Evolutionary conservation across 2,113 vertebrate genomes (phyloP), one percentile per base, ranked within the genome.

Genomic region (Microtus pennsylvanicus): DNA sequence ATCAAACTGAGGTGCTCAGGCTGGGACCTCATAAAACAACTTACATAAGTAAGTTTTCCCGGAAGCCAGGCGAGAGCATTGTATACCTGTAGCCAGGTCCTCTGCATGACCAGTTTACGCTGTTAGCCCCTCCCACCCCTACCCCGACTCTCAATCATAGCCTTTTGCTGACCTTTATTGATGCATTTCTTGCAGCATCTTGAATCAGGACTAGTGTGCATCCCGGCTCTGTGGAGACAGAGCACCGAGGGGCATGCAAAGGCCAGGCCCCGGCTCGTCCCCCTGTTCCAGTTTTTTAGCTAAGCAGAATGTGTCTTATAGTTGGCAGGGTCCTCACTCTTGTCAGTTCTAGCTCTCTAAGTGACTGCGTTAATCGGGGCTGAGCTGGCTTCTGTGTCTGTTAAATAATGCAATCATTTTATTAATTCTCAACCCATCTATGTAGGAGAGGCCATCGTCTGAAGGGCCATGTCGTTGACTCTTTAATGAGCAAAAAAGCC

Each of bases 371-470:
- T 94, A 89, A 86, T 93, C 90, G 82, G 50, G 52, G 21, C 45
- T 16, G 87, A 33, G 24, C n/a, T 42, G 52, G 6, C 24, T 61
- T 38, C 50, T 45, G 83, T 72, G 61, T 52, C 83, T 91, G 76
- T 55, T 65, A 89, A 61, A 86, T 90, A 47, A 61, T 77, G 72
- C 45, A 65, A 9, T 47, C 83, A 94, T 98, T 96, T 97, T 89
- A 97, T 97, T 97, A 97, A 97, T 97, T 95, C 87, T 96, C 96
- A 97, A 38, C 61, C 93, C 97, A 74, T 67, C 97, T 87, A 0
- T 89, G 90, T 77, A 93, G 95, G 94, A 83, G n/a, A 58, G 8
- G 90, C 95, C 96, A 95, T 74, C 89, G 93, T 94, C 38, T 85
- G 58, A 92, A 58, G 72, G 38, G 80, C 94, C 98, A 97, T 96